Percentiles rank a stretch among this genome's conserved stretches.
These are phyloP conservation scores for Neoaliturus tenellus DNA, from an alignment of 2,888 invertebrate species.

Conservation along the genomic window DNA sequence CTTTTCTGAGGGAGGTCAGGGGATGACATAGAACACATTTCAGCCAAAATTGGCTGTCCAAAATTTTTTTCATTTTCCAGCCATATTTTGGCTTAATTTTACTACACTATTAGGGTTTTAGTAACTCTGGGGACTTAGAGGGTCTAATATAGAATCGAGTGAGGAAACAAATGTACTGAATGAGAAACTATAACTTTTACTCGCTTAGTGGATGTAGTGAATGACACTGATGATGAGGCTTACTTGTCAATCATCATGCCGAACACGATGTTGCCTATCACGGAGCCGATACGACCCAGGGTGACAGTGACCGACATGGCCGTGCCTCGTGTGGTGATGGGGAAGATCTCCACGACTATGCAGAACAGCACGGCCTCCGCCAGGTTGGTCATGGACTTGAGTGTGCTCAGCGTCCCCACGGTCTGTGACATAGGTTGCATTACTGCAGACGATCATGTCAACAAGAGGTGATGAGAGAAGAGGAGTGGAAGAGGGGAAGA, in stretches of 20 bases:
- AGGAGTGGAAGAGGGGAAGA: slow-evolving; percentile 73
- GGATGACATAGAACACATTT: too few species aligned
- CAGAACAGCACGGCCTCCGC: slow-evolving; percentile 79
- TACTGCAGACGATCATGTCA: too few species aligned
- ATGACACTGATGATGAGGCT: too few species aligned
- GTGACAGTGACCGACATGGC: slow-evolving; percentile 78
- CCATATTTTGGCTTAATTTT: too few species aligned
- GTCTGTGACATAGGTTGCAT: neutral
- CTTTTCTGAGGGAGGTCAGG: too few species aligned
- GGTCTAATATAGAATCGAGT: neutral
- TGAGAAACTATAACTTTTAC: neutral
- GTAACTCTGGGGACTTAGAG: neutral
- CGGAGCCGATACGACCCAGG: slow-evolving; percentile 77
- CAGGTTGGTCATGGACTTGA: slow-evolving; percentile 78
- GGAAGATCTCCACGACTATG: slow-evolving; percentile 78
- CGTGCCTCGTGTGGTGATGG: slow-evolving; percentile 73
- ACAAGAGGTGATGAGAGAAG: too few species aligned
- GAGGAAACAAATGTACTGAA: neutral
- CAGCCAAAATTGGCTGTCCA: too few species aligned
- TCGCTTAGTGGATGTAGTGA: neutral
- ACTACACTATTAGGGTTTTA: neutral
- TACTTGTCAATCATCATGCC: slow-evolving; percentile 73
- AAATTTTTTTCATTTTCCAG: too few species aligned
- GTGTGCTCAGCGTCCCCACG: slow-evolving; percentile 71
- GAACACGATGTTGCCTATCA: slow-evolving; percentile 78